Evolutionary conservation across 1,140 invertebrate species (phyloP), one percentile per base, ranked within the genome.

Genomic region (Paracyclopina nana): DNA sequence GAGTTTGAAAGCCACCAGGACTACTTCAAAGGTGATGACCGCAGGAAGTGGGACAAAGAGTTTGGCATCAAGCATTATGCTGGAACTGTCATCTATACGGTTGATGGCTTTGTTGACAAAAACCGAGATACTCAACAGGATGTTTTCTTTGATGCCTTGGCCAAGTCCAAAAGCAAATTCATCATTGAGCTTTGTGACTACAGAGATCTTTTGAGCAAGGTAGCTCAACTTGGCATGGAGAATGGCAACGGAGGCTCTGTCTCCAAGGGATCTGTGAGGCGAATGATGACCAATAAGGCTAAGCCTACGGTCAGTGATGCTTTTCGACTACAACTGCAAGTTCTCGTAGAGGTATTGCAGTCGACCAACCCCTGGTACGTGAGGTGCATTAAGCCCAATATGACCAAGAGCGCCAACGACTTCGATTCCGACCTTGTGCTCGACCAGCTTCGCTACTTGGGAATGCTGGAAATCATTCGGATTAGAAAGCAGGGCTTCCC

Each of bases 21-120:
- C 62, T 94, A 88, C 62, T 76, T 90, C 0, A 91, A 90, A 64
- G 79, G 86, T 55, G 73, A 79, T 48, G 79, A 87, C 65, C 68
- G 85, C 42, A 65, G 90, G 55, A 76, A 78, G 64, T 84, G 91
- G 91, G 79, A 94, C 66, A 76, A 77, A 27, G 80, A 91, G 62
- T 88, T 92, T 62, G 82, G 87, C 1, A 75, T 94, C 4, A 73
- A 76, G 58, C 92, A 98, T 62, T 98, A 97, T 63, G 92, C 92
- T 3, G 91, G 91, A 20, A 75, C 76, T 53, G 92, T 98, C 3
- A 80, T 80, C 8, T 98, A 98, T 67, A 75, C 75, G 22, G 79
- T 86, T 5, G 74, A 81, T 52, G 91, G 91, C 8, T 98, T 98
- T 67, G 79, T 98, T 0, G 90, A 97, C 60, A 98, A 98, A 66